These are phyloP conservation scores for Pilophorus perplexus DNA, from an alignment of 2,888 invertebrate species.

Conservation along the genomic window DNA sequence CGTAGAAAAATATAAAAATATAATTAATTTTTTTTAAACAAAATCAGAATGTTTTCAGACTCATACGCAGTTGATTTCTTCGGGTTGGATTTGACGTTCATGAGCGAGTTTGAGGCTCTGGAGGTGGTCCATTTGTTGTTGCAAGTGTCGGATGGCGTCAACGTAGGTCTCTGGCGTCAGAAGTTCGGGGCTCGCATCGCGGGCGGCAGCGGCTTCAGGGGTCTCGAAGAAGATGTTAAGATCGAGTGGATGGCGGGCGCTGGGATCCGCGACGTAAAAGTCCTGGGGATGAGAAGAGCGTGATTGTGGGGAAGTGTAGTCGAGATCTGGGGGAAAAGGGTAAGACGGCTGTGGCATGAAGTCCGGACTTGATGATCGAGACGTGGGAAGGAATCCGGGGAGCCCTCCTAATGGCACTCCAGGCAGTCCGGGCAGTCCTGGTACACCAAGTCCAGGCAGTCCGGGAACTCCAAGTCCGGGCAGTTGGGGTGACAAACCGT, in stretches of 20 bases:
- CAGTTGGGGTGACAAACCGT: too few relatives aligned
- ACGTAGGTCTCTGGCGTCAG: neutral
- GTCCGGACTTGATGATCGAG: neutral
- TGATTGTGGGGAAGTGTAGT: neutral
- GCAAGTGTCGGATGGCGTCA: neutral
- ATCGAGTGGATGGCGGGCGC: constrained; percentile 5
- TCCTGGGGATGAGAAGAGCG: neutral
- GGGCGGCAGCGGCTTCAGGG: neutral
- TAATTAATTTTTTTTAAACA: too few relatives aligned
- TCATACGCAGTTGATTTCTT: constrained; percentile 8
- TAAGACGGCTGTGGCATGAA: neutral
- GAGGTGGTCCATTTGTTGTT: constrained; percentile 14
- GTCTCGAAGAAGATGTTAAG: constrained; percentile 12
- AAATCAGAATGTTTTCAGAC: too few relatives aligned
- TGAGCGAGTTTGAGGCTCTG: constrained; percentile 16
- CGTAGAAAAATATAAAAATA: too few relatives aligned
- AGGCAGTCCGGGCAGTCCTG: neutral
- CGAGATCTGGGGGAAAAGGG: neutral
- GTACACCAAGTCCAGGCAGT: too few relatives aligned
- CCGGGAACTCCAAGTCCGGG: too few relatives aligned
- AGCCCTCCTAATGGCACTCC: too few relatives aligned
- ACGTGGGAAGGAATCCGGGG: too few relatives aligned
- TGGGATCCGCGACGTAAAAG: neutral
- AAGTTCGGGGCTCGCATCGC: neutral
- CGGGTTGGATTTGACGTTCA: neutral